Percentiles rank a stretch among this genome's conserved stretches.
Conservation (phyloP, 1,140 invertebrate species). For the Neodiprion pinetum region DNA sequence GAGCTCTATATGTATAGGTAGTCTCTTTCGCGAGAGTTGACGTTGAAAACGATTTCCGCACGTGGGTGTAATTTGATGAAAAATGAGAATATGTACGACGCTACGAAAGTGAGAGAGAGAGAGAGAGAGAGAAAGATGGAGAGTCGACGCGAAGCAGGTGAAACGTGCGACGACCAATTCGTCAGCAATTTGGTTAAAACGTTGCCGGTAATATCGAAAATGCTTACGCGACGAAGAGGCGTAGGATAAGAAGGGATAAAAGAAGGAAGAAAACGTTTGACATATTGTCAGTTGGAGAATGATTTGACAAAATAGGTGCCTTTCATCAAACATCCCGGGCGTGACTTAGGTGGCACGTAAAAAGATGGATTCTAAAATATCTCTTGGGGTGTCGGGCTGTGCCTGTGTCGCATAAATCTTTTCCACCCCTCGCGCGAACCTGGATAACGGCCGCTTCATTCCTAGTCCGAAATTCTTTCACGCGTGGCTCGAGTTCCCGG, state of each 20-base stretch:
- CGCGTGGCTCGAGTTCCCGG: neutral
- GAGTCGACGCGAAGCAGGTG: neutral
- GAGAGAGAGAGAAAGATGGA: no score
- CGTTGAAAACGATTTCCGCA: no score
- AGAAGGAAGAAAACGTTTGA: neutral
- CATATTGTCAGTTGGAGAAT: neutral
- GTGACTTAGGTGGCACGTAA: neutral
- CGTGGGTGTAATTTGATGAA: no score
- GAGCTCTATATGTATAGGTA: no score
- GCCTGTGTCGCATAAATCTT: slow-evolving; percentile 5
- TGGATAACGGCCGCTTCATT: neutral
- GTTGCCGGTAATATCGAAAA: neutral
- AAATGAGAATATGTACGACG: no score
- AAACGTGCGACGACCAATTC: neutral
- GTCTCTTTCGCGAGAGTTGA: no score
- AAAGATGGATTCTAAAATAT: slow-evolving; percentile 4
- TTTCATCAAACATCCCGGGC: neutral
- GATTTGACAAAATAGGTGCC: neutral
- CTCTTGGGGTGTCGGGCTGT: neutral
- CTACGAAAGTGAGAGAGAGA: no score
- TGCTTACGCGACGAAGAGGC: neutral
- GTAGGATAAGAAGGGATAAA: neutral
- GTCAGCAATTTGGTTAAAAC: neutral
- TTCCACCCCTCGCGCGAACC: neutral
- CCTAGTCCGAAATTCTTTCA: neutral